These are phyloP conservation scores for Sycophila sp. DNA, from an alignment of 1,140 invertebrate species.

Conservation along the genomic window DNA sequence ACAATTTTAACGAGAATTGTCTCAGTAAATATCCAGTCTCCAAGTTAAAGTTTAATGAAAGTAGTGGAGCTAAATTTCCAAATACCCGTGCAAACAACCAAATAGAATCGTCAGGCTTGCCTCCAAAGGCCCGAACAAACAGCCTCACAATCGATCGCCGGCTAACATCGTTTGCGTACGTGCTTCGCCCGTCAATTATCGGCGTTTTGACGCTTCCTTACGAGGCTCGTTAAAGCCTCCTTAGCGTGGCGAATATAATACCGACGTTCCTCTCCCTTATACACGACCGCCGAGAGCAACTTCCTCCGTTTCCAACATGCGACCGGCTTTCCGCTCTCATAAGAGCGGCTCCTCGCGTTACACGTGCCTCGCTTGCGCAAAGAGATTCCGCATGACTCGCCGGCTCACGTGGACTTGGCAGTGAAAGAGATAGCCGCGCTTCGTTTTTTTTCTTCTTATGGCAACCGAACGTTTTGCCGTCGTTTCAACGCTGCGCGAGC, in stretches of 20 bases:
- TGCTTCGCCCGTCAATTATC: slow-evolving; percentile 9
- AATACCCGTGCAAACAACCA: too few relatives aligned
- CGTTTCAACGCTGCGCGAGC: too few relatives aligned
- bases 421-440: slow-evolving; percentile 14
- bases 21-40: too few relatives aligned
- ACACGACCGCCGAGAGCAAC: neutral
- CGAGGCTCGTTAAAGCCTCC: slow-evolving; percentile 14
- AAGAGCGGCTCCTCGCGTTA: neutral
- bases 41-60: too few relatives aligned
- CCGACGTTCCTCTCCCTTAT: neutral
- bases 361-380: slow-evolving; percentile 19
- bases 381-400: neutral
- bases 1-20: too few relatives aligned
- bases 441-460: too few relatives aligned
- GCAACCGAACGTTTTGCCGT: too few relatives aligned
- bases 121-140: too few relatives aligned
- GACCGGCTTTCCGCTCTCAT: slow-evolving; percentile 10
- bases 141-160: too few relatives aligned
- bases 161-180: too few relatives aligned
- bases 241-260: neutral
- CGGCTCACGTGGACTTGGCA: slow-evolving; percentile 3
- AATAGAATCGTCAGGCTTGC: too few relatives aligned
- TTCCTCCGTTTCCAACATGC: neutral
- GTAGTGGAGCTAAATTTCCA: too few relatives aligned
- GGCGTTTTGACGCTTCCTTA: slow-evolving; percentile 8